Evolutionary conservation across 2,797 vertebrate species (phyloP), one percentile per base, ranked within the genome.

Genomic region (Lindbergichthys nudifrons): DNA sequence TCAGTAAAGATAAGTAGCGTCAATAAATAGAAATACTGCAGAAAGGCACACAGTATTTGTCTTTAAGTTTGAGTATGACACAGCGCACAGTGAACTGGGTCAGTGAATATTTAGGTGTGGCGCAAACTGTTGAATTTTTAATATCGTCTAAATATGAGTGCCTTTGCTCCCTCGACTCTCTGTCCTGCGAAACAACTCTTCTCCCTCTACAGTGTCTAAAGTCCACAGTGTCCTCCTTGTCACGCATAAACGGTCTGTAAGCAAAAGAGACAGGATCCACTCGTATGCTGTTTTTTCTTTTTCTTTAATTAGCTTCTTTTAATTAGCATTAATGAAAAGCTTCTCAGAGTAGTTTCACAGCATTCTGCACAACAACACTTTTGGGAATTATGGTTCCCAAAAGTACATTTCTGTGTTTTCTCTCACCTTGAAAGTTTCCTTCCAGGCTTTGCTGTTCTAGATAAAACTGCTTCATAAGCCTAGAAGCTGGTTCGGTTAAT

Each of bases 61-160:
- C 30, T 75, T 3, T 10, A 10, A 54, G 57, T 73, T 16, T 61
- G 69, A 54, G 45, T 46, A 30, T 81, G 83, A 86, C 58, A 2
- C 68, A 84, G 72, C 75, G 70, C 64, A 61, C 69, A 8, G 79
- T 54, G 81, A 93, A 87, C 15, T 90, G 87, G 90, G 90, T 93
- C 90, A 90, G 70, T 87, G 82, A 90, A 77, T 75, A 83, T 88
- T 65, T 75, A 84, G 87, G 85, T 71, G 75, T 75, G 64, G 41
- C 65, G 62, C 72, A 26, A 79, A 62, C 77, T 84, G 73, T 70
- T 93, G 60, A 85, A 91, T 92, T 67, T 91, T 93, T 92, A n/a
- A 92, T 91, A 88, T 70, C 5, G 18, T 74, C 79, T 83, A 85
- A 88, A 88, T 85, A 66, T 79, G 78, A 88, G 57, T 68, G 59